Evolutionary conservation across 2,888 invertebrate species (phyloP).

Genomic region (Agrilus biguttatus): DNA sequence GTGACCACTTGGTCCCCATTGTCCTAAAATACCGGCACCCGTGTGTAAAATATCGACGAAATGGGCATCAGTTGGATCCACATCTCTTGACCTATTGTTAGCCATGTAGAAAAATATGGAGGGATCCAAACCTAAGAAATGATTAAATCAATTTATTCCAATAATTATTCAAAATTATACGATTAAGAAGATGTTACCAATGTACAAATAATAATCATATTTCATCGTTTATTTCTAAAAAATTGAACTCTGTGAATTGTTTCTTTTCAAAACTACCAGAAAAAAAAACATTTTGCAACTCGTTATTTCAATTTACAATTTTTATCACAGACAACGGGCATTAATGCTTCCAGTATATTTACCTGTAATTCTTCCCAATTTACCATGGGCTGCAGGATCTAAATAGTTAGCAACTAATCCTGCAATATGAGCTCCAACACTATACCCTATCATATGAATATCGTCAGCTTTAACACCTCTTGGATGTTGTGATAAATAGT

Average conservation of each 20-base stretch:
- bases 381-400: slow-evolving; percentile 56
- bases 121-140: slow-evolving; percentile 56
- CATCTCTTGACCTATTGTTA: slow-evolving; percentile 61
- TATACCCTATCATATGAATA: slow-evolving; percentile 72
- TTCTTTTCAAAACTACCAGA: no score
- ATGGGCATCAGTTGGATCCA: slow-evolving; percentile 67
- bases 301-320: no score
- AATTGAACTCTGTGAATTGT: no score
- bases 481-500: slow-evolving; percentile 64
- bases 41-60: slow-evolving; percentile 77
- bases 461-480: slow-evolving; percentile 59
- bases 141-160: neutral
- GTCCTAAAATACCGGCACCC: slow-evolving; percentile 75
- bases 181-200: no score
- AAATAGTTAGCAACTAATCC: slow-evolving; percentile 70
- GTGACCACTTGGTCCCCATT: slow-evolving; percentile 81
- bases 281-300: no score
- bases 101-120: slow-evolving; percentile 79
- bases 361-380: slow-evolving; percentile 72
- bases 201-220: no score
- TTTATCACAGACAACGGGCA: no score
- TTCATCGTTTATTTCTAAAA: neutral
- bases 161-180: no score
- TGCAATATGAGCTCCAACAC: slow-evolving; percentile 76
- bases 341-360: no score